phyloP scores from a whole-genome alignment of 30 jellyfish, hydroid and myxozoan genomes.

The Hydractinia symbiolongicarpus region DNA sequence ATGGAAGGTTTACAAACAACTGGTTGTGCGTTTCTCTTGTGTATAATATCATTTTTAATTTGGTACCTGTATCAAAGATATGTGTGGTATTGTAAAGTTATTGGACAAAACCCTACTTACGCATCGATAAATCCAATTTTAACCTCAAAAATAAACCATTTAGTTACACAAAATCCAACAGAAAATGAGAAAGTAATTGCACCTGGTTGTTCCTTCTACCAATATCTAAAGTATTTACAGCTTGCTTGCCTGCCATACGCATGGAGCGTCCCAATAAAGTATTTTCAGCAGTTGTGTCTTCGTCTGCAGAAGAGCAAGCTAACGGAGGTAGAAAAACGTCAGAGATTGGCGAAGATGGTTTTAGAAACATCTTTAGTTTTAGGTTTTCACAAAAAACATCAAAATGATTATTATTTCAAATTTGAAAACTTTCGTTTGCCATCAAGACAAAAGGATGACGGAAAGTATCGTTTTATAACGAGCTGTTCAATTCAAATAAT shows the following conservation, averaged over 20 bases:
- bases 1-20: too few relatives aligned
- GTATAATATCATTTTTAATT: neutral
- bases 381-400: neutral
- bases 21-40: neutral
- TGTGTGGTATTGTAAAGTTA: neutral
- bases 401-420: neutral
- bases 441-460: neutral
- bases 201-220: neutral
- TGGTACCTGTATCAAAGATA: conserved; percentile 13
- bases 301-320: conserved; percentile 9
- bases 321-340: conserved; percentile 6
- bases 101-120: neutral
- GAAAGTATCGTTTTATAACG: neutral
- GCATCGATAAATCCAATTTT: conserved; percentile 2
- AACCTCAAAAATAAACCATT: neutral
- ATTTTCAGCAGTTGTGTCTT: neutral
- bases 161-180: neutral
- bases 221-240: conserved; percentile 15
- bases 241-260: conserved; percentile 14
- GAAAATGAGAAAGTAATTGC: neutral
- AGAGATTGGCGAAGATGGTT: conserved; percentile 11
- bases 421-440: conserved; percentile 15
- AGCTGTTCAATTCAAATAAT: neutral
- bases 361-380: conserved; percentile 12
- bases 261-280: conserved; percentile 13